Evolutionary conservation across 2,113 vertebrate species (phyloP).

Genomic region (Thermophis baileyi): DNA sequence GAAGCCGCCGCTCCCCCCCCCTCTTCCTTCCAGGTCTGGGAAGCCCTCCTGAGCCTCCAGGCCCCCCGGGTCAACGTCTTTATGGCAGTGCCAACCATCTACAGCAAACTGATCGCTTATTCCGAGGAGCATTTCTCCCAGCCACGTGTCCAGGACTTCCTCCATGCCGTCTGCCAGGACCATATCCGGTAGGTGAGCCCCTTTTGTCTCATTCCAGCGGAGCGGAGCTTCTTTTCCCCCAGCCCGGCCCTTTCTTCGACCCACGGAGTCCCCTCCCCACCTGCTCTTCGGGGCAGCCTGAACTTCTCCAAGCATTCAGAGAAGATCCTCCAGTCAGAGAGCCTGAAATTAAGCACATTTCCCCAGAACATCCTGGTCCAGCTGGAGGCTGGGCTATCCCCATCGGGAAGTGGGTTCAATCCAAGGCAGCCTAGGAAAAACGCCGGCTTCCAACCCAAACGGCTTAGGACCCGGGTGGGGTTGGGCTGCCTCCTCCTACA

Average conservation of each 20-base stretch:
- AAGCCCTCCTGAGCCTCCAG: slow-evolving; percentile 72
- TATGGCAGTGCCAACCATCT: slow-evolving; percentile 96
- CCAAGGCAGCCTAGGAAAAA: background rate
- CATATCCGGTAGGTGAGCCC: slow-evolving; percentile 80
- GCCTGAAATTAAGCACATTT: background rate
- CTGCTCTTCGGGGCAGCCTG: too few relatives aligned
- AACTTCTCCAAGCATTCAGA: background rate
- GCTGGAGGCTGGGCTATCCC: background rate
- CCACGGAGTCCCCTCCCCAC: background rate
- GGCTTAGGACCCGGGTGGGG: background rate
- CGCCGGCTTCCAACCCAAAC: background rate
- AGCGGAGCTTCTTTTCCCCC: background rate
- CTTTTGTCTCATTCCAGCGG: background rate
- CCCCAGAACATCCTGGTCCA: background rate
- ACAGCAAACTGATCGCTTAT: slow-evolving; percentile 84
- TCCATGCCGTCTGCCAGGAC: slow-evolving; percentile 83
- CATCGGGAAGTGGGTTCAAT: too few relatives aligned
- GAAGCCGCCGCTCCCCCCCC: background rate
- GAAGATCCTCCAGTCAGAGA: background rate
- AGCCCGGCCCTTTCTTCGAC: background rate
- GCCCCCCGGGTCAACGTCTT: slow-evolving; percentile 80
- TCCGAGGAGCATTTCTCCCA: slow-evolving; percentile 80
- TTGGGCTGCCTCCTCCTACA: background rate
- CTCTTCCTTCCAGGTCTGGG: slow-evolving; percentile 80
- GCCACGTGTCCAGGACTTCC: slow-evolving; percentile 80